Percentiles rank a stretch among this genome's conserved stretches.
phyloP scores from a whole-genome alignment of 2,888 invertebrate species.

The Caenorhabditis sp. region DNA sequence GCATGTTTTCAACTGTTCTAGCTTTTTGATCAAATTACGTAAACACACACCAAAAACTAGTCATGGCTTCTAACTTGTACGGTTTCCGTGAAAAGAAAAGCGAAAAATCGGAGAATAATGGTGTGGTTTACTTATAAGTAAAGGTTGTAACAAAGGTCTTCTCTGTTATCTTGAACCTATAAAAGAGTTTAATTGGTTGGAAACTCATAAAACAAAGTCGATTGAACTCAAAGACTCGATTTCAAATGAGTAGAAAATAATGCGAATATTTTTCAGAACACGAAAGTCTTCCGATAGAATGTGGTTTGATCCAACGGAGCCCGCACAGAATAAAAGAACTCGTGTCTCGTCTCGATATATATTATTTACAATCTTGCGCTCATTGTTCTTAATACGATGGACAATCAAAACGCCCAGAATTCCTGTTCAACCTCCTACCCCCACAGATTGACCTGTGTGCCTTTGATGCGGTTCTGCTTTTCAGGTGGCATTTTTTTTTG shows the following conservation, averaged over 20 bases:
- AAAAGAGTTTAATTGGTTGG: background rate
- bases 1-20: slow-evolving; percentile 14
- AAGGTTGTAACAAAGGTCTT: background rate
- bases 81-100: slow-evolving; percentile 23
- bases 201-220: background rate
- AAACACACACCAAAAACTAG: slow-evolving; percentile 22
- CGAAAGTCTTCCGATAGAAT: background rate
- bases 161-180: background rate
- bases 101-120: background rate
- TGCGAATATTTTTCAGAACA: background rate
- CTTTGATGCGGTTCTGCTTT: slow-evolving; percentile 20
- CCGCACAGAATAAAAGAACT: slow-evolving; percentile 38
- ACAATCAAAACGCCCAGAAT: slow-evolving; percentile 63
- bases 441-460: slow-evolving; percentile 40
- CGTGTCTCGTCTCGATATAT: slow-evolving; percentile 36
- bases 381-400: slow-evolving; percentile 63
- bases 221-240: background rate
- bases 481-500: slow-evolving; percentile 3
- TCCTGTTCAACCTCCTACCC: slow-evolving; percentile 56
- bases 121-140: background rate
- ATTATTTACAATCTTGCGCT: slow-evolving; percentile 56
- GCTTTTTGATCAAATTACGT: slow-evolving; percentile 2
- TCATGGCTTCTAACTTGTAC: slow-evolving; percentile 10
- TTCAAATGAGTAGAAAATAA: too few species aligned
- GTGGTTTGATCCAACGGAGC: background rate